Percentiles rank a stretch among this genome's conserved stretches.
Evolutionary conservation across 2,797 vertebrate genomes (phyloP).

Genomic region (Diceros bicornis): DNA sequence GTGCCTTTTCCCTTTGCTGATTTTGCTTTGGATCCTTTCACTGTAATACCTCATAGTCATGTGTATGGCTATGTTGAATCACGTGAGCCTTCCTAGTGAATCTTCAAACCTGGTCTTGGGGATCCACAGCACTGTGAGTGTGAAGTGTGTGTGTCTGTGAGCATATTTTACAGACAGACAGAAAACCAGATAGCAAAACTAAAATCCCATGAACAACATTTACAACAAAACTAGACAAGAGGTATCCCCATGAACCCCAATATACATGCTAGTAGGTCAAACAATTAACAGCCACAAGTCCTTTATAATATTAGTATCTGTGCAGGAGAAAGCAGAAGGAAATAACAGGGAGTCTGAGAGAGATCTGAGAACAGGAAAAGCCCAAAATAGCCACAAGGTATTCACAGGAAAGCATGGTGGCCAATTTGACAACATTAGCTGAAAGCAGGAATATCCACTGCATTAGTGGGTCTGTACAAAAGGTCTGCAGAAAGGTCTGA

Average conservation of each 20-base stretch:
- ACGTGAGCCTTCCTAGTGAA: background rate
- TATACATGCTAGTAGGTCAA: background rate
- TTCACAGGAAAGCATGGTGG: background rate
- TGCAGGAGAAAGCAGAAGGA: background rate
- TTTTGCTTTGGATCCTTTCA: background rate
- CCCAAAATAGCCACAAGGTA: background rate
- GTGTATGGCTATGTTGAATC: background rate
- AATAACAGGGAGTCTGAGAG: background rate
- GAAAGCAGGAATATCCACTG: background rate
- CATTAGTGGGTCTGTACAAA: background rate
- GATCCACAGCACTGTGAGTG: background rate
- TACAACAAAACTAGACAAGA: background rate
- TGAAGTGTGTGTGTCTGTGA: background rate
- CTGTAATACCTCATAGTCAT: background rate
- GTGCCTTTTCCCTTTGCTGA: background rate
- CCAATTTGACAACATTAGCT: background rate
- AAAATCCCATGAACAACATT: constrained; percentile 30
- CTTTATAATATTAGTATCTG: background rate
- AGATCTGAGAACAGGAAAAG: background rate
- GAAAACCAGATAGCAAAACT: background rate
- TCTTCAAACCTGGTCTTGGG: background rate
- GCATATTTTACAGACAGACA: background rate
- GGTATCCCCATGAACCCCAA: background rate
- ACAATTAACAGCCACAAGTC: background rate
- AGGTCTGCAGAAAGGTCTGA: background rate